A percentile compares a stretch with the other conserved stretches of the same genome.
phyloP scores from a whole-genome alignment of 2,113 vertebrate species.

The Hucho hucho region DNA sequence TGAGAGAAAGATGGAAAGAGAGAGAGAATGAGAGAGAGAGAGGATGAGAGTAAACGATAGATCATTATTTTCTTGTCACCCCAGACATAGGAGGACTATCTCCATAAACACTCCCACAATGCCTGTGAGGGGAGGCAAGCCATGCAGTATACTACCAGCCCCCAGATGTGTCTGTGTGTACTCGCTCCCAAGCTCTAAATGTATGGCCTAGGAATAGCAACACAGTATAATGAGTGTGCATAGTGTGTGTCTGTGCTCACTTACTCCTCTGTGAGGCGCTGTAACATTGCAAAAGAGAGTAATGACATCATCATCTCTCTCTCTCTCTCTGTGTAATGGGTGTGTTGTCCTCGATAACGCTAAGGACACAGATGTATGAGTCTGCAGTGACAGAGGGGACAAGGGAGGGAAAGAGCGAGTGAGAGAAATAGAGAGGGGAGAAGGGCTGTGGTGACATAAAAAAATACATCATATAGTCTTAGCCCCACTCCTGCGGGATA shows the following conservation, averaged over 20 bases:
- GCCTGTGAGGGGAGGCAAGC: not conserved
- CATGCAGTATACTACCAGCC: not conserved
- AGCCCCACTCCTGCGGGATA: not conserved
- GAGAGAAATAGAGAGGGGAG: not conserved
- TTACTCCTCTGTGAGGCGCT: not conserved
- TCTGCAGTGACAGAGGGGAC: not conserved
- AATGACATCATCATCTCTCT: not conserved
- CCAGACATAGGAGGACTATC: slow-evolving; percentile 30
- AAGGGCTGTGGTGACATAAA: too few relatives aligned
- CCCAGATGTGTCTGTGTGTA: not conserved
- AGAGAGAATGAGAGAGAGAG: not conserved
- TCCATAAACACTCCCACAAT: slow-evolving; percentile 23
- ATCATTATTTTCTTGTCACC: slow-evolving; percentile 37
- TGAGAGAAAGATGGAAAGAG: slow-evolving; percentile 17
- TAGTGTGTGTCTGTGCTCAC: too few relatives aligned
- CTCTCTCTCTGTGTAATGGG: not conserved
- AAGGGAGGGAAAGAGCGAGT: not conserved
- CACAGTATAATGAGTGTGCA: too few relatives aligned
- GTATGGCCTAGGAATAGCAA: too few relatives aligned
- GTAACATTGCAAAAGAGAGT: not conserved
- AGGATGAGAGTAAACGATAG: not conserved
- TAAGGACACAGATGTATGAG: slow-evolving; percentile 2
- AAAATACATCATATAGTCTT: too few relatives aligned
- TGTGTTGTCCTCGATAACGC: not conserved
- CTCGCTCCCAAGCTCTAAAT: too few relatives aligned